A percentile compares a stretch with the other conserved stretches of the same genome.
phyloP scores from a whole-genome alignment of 2,888 invertebrate species.

The Rhagium mordax region DNA sequence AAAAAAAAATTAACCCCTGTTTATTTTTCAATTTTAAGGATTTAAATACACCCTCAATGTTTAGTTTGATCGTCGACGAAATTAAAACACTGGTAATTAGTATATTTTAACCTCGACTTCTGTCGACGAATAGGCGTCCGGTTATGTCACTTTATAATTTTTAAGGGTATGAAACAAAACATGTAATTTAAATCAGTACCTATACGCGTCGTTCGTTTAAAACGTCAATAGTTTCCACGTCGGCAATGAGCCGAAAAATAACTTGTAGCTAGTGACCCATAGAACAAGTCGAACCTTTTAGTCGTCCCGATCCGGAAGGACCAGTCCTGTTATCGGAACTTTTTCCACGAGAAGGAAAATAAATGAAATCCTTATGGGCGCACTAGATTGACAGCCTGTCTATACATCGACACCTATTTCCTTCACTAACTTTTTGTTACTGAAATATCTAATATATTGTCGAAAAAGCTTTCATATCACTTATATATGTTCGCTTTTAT shows the following conservation, averaged over 20 bases:
- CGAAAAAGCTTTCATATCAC: constrained; percentile 44
- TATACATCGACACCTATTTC: constrained; percentile 53
- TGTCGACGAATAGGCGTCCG: too few relatives aligned
- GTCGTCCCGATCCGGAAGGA: constrained; percentile 53
- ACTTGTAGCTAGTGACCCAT: constrained; percentile 57
- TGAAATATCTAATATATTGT: constrained; percentile 48
- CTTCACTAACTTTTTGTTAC: constrained; percentile 43
- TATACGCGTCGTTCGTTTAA: constrained; percentile 2
- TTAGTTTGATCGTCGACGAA: too few relatives aligned
- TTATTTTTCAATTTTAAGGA: too few relatives aligned
- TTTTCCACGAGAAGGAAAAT: constrained; percentile 57
- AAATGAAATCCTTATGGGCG: constrained; percentile 62
- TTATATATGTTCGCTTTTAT: constrained; percentile 43
- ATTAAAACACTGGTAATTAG: too few relatives aligned
- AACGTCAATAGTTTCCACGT: constrained; percentile 30
- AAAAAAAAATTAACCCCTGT: too few relatives aligned
- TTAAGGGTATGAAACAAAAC: too few relatives aligned
- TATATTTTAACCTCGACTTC: too few relatives aligned
- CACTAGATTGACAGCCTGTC: constrained; percentile 61
- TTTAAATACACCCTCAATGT: too few relatives aligned
- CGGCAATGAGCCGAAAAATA: constrained; percentile 56
- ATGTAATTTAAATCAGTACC: too few relatives aligned
- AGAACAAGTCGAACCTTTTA: constrained; percentile 53
- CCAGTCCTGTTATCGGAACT: constrained; percentile 60
- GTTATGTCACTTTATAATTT: too few relatives aligned